phyloP scores from a whole-genome alignment of 2,888 invertebrate species.

The Drosophila infuscata region DNA sequence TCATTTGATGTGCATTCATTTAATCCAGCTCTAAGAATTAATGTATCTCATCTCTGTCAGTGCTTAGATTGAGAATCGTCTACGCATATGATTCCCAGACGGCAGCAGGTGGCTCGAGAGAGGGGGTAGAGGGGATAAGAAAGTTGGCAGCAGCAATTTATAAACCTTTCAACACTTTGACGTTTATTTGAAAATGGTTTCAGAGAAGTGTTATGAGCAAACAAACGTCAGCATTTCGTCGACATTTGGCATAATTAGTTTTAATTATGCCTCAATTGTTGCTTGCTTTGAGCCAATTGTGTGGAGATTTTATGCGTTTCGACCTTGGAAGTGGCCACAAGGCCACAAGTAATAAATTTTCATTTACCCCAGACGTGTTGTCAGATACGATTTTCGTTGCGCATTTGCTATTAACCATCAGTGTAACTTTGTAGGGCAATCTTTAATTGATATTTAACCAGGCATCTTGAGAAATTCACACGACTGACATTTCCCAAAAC shows the following conservation, averaged over 20 bases:
- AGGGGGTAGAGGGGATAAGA: not conserved
- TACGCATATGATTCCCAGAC: slow-evolving; percentile 5
- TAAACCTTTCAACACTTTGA: slow-evolving; percentile 40
- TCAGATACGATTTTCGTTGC: not conserved
- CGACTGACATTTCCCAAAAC: not conserved
- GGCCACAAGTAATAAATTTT: slow-evolving; percentile 63
- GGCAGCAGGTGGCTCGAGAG: not conserved
- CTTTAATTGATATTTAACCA: slow-evolving; percentile 7
- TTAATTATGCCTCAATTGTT: slow-evolving; percentile 57
- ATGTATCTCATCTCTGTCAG: slow-evolving; percentile 5
- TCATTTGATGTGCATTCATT: not conserved
- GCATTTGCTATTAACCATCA: not conserved
- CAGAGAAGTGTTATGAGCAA: not conserved
- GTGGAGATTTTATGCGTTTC: slow-evolving; percentile 13
- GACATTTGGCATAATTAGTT: slow-evolving; percentile 49
- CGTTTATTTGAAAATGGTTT: slow-evolving; percentile 52
- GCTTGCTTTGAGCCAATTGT: slow-evolving; percentile 45
- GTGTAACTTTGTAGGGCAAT: not conserved
- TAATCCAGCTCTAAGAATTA: not conserved
- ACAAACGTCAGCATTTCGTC: slow-evolving; percentile 11
- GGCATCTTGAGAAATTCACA: not conserved
- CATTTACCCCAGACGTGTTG: slow-evolving; percentile 38
- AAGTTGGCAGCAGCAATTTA: slow-evolving; percentile 25
- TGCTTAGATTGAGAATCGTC: not conserved
- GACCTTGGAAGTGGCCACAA: not conserved